Evolutionary conservation across 2,888 invertebrate species (phyloP), one percentile per base, ranked within the genome.

Genomic region (Diarsia rubi): DNA sequence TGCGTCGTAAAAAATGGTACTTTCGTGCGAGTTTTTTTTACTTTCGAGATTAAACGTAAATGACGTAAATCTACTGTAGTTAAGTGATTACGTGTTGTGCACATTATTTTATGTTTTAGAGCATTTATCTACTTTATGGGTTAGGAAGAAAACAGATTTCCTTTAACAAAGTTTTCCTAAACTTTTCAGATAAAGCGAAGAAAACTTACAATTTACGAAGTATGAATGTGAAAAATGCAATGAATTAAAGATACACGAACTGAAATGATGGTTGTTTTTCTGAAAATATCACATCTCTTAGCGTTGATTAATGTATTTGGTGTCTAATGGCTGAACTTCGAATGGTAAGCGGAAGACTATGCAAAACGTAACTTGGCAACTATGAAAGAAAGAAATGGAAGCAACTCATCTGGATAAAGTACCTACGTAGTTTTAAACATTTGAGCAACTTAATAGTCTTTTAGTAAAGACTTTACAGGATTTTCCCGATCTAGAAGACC

Each of bases 201-300:
- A 49, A 52, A 69, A 79, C 37, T 80, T 74, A 49, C 60, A n/a
- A 70, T 68, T 79, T 79, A 27, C 60, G n/a, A 75, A 70, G 67
- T 70, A 79, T 59, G 68, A 70, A 65, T 74, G 57, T 54, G 69
- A 70, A 49, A 81, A 83, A 74, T 80, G 64, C 62, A 72, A 83
- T 75, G 60, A 84, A 71, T 71, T 84, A 71, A 71, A 71, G 52
- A 75, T 66, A 69, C 81, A 65, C 54, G 60, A 68, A 66, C 65
- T 44, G 52, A 47, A 75, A 75, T 62, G 65, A 84, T 62, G 65
- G 65, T 57, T 81, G 59, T 80, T 71, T 75, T 65, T 37, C 52
- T 52, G 45, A 57, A 66, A 73, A 65, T 70, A 71, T 80, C 45
- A 31, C 24, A 31, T 69, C 64, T 68, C 69, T 49, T 60, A 62